Evolutionary conservation across 2,113 vertebrate species (phyloP).

Genomic region (Mormyrus lacerda): DNA sequence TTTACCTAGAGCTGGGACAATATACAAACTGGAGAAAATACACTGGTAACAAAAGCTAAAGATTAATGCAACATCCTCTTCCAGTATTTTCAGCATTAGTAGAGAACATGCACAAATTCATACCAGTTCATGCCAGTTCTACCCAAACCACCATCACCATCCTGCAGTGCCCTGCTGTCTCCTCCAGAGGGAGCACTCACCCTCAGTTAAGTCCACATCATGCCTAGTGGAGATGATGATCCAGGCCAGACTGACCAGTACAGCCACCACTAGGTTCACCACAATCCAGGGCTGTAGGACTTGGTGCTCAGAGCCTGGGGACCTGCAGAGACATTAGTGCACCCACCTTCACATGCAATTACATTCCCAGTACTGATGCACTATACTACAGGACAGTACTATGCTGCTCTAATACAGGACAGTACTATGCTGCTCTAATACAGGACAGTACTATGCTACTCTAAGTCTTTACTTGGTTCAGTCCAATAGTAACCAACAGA

Average conservation of each 20-base stretch:
- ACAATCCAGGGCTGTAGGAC: conserved; percentile 82
- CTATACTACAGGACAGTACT: neutral
- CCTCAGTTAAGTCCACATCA: conserved; percentile 79
- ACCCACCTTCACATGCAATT: neutral
- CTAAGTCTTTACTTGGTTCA: neutral
- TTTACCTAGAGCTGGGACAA: neutral
- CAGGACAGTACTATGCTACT: neutral
- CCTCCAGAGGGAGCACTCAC: conserved; percentile 47
- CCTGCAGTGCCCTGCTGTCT: neutral
- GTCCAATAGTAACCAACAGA: neutral
- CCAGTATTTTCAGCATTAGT: neutral
- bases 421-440: neutral
- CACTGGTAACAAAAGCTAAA: neutral
- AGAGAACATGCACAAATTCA: neutral
- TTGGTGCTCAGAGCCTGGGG: conserved; percentile 63
- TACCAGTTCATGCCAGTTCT: neutral
- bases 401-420: neutral
- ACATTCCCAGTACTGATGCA: neutral
- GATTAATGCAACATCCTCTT: neutral
- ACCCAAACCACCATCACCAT: neutral
- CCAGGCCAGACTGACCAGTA: conserved; percentile 86
- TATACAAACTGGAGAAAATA: neutral
- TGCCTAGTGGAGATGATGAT: conserved; percentile 75
- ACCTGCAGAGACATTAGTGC: conserved; percentile 53
- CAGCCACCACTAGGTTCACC: conserved; percentile 82